Evolutionary conservation across 2,888 invertebrate genomes (phyloP), one percentile per base, ranked within the genome.

Genomic region (Epinotia brunnichana): DNA sequence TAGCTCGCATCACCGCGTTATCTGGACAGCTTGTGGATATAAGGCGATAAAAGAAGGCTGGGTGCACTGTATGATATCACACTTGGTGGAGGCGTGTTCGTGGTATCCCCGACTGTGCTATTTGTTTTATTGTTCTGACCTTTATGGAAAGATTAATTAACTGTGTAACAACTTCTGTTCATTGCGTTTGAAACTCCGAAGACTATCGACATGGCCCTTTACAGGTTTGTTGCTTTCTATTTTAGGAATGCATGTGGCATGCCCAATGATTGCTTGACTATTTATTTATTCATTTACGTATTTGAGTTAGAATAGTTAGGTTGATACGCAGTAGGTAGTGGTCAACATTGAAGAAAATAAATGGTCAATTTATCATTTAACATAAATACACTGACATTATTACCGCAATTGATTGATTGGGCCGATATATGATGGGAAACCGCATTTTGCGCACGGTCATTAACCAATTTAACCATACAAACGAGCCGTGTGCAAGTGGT

Each of bases 61-160:
- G 81, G 83, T 86, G 85, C 85, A 87, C 87, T 90, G 86, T 85
- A 86, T 90, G 88, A 90, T 91, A 90, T 90, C 88, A 88, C 87
- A 85, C 79, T 82, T 82, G 78, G 82, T 80, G 89, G 84, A 91
- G 92, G 91, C 90, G 91, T 91, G 91, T 90, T 83, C 85, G 83
- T 79, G 81, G 83, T 85, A 77, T 82, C 80, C 78, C 78, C 80
- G 78, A 77, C 78, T 77, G 80, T 79, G 78, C 78, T 80, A 77
- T 73, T 77, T 78, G 78, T 77, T 76, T 75, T 74, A 76, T 76
- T 85, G 81, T 79, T 82, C 80, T 86, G 84, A 86, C 83, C 81
- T 85, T 81, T 80, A 77, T 48, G 77, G 77, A 79, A 76, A 80
- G 80, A 85, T 83, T 83, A 83, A 39, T 56, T 48, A n/a, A 66